phyloP scores from a whole-genome alignment of 2,888 invertebrate genomes.

The Luperina testacea region DNA sequence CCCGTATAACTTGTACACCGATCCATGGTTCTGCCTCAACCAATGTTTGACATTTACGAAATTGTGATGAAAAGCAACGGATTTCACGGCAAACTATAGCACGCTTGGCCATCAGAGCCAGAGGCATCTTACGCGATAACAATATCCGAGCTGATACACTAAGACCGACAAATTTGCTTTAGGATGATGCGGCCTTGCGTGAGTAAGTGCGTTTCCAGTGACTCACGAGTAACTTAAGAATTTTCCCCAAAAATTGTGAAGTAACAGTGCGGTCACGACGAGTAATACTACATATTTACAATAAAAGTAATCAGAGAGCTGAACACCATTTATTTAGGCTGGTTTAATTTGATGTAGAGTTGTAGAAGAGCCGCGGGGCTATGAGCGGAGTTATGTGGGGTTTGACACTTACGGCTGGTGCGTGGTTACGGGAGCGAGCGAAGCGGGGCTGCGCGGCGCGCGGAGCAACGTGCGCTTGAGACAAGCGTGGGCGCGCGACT shows the following conservation, averaged over 20 bases:
- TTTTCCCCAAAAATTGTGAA: conserved; percentile 54
- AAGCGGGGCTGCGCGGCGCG: conserved; percentile 57
- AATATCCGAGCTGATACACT: conserved; percentile 81
- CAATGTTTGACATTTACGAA: conserved; percentile 46
- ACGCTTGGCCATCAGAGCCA: conserved; percentile 49
- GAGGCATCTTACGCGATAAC: conserved; percentile 75
- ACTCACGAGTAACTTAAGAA: conserved; percentile 65
- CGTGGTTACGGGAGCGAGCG: conserved; percentile 48
- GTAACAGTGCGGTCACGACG: conserved; percentile 64
- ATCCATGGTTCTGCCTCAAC: conserved; percentile 18
- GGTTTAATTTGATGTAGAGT: conserved; percentile 7
- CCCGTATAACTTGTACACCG: conserved; percentile 4
- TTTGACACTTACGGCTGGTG: conserved; percentile 56
- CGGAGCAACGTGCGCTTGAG: conserved; percentile 73
- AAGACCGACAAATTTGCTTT: conserved; percentile 83
- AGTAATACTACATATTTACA: conserved; percentile 37
- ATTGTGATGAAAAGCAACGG: conserved; percentile 59
- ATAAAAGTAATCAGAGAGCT: conserved; percentile 20
- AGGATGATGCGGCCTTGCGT: conserved; percentile 78
- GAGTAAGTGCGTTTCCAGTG: conserved; percentile 66
- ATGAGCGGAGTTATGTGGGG: conserved; percentile 23
- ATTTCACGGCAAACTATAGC: conserved; percentile 62
- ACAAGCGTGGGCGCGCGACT: conserved; percentile 83
- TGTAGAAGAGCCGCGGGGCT: neutral
- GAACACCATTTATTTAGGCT: conserved; percentile 2